Evolutionary conservation across 2,888 invertebrate species (phyloP), one percentile per base, ranked within the genome.

Genomic region (Anorthoa munda): DNA sequence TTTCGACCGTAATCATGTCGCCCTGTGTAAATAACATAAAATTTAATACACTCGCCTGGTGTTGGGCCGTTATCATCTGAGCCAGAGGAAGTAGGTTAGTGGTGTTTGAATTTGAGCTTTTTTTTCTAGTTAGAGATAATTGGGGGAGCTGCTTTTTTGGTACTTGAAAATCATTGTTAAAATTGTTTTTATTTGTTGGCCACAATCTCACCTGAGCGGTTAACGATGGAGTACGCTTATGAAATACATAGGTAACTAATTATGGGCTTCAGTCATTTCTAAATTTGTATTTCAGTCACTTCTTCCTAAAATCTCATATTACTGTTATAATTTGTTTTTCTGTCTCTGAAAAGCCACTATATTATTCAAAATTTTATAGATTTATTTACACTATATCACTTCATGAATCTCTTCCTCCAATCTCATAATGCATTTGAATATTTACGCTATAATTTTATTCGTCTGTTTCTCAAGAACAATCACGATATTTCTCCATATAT

Each of bases 21-120:
- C 85, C 89, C 90, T 90, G 82, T 75, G 83, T 77, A 90, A 90
- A 90, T 89, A 89, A 86, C 86, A 89, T 87, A 83, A 87, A 88
- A 87, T 87, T 89, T 89, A 88, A 89, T 87, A 82, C 82, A 79
- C 71, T 66, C 56, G 53, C 78, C 46, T 66, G 66, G 53, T 63
- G 81, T 78, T 46, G 18, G 64, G 66, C 67, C 31, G 77, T 82
- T 85, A 86, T 84, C 69, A 70, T 66, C 58, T 11, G 13, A 23
- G 50, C 61, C 71, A 26, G 79, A 61, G 23, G 46, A 83, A 64
- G 66, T 83, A 64, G 79, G 69, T 72, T 80, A 79, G 67, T 68
- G 21, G 55, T 66, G 82, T 64, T 71, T 81, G 77, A 55, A 51
- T 78, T 76, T 55, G 21, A 55, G 59, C 4, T 75, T 80, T 74